phyloP scores from a whole-genome alignment of 2,888 invertebrate genomes.

The Sphaerophoria rueppellii region DNA sequence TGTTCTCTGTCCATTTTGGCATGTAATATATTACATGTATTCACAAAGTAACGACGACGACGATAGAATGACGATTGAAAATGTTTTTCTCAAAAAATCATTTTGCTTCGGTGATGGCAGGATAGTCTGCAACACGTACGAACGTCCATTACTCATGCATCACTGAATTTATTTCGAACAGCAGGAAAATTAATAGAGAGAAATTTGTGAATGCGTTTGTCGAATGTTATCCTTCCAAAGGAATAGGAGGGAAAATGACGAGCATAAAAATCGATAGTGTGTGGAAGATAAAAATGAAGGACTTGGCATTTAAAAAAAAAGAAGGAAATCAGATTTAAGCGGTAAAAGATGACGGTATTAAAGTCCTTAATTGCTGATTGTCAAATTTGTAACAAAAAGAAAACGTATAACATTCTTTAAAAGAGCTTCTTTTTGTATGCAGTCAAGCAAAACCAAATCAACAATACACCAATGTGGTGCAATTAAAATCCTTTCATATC shows the following conservation, averaged over 20 bases:
- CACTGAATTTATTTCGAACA: slow-evolving; percentile 11
- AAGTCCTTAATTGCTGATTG: no score
- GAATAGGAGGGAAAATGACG: background rate
- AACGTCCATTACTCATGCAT: slow-evolving; percentile 9
- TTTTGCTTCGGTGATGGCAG: background rate
- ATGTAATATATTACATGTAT: background rate
- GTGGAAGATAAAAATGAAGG: background rate
- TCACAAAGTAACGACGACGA: background rate
- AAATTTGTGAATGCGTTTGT: background rate
- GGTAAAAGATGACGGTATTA: no score
- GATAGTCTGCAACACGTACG: slow-evolving; percentile 8
- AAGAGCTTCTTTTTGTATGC: no score
- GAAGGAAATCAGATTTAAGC: no score
- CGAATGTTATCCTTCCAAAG: background rate
- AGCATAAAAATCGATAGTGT: background rate
- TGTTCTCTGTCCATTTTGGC: background rate
- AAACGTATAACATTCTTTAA: no score
- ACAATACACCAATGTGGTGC: no score
- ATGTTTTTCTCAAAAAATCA: slow-evolving; percentile 4
- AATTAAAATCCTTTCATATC: no score
- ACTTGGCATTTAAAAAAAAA: no score
- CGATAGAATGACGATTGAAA: background rate
- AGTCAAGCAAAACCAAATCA: no score
- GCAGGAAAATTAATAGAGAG: background rate
- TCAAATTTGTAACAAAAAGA: no score